Evolutionary conservation across 2,113 vertebrate genomes (phyloP).

Genomic region (Lethenteron camtschaticum): DNA sequence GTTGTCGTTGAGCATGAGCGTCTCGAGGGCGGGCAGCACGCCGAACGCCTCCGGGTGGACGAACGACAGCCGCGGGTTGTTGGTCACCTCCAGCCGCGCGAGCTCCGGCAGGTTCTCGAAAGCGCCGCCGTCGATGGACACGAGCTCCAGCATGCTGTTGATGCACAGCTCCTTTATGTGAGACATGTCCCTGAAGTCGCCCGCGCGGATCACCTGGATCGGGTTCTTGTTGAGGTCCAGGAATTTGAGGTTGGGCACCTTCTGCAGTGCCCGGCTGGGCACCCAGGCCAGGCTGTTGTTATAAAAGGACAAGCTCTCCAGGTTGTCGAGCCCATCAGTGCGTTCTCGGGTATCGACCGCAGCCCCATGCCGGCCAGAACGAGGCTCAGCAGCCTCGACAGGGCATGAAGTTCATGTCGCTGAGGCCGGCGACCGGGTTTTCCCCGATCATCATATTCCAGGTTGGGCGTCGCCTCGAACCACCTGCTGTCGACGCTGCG

Average conservation of each 20-base stretch:
- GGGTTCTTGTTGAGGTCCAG: slow-evolving; percentile 44
- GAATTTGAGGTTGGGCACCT: slow-evolving; percentile 36
- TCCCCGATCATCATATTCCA: slow-evolving; percentile 53
- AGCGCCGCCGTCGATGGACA: slow-evolving; percentile 25
- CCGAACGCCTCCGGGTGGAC: slow-evolving; percentile 29
- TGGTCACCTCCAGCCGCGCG: slow-evolving; percentile 32
- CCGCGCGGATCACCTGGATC: slow-evolving; percentile 23
- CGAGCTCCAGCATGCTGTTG: slow-evolving; percentile 38
- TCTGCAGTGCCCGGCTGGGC: slow-evolving; percentile 27
- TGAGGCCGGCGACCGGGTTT: slow-evolving; percentile 34
- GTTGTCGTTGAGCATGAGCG: slow-evolving; percentile 29
- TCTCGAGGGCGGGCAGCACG: slow-evolving; percentile 23
- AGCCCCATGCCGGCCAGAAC: slow-evolving; percentile 40
- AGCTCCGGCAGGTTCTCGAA: slow-evolving; percentile 37
- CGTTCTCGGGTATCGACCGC: slow-evolving; percentile 24
- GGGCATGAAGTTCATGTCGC: slow-evolving; percentile 35
- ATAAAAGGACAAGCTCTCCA: slow-evolving; percentile 44
- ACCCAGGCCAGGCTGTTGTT: slow-evolving; percentile 30
- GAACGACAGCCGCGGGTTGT: slow-evolving; percentile 30
- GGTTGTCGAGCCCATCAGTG: slow-evolving; percentile 35
- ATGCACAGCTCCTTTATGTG: slow-evolving; percentile 42
- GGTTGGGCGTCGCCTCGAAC: slow-evolving; percentile 38
- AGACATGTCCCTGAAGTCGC: slow-evolving; percentile 32
- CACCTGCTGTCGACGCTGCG: slow-evolving; percentile 32
- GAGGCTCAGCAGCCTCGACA: slow-evolving; percentile 34